Conservation (phyloP, 2,888 invertebrate species). For the Parthenolecanium corni region DNA sequence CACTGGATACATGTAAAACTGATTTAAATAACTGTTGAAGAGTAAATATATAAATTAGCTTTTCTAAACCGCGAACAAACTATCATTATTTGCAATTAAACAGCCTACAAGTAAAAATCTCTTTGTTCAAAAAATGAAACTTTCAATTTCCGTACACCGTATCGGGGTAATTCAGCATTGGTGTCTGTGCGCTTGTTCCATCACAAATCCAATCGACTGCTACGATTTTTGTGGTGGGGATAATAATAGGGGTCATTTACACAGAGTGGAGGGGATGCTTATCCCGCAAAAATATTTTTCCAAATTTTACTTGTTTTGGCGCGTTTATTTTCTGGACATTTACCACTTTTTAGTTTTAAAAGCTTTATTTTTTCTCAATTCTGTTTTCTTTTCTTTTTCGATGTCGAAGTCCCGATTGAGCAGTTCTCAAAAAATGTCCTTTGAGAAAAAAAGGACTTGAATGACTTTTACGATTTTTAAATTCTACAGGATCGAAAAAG, state of each 20-base stretch:
- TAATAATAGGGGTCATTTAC: slow-evolving; percentile 26
- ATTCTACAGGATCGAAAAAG: too few relatives aligned
- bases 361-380: too few relatives aligned
- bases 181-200: slow-evolving; percentile 26
- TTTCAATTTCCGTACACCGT: slow-evolving; percentile 22
- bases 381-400: too few relatives aligned
- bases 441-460: too few relatives aligned
- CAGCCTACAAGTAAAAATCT: neutral
- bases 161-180: slow-evolving; percentile 19
- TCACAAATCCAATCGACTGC: slow-evolving; percentile 20
- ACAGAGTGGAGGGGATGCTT: neutral
- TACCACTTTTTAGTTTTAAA: too few relatives aligned
- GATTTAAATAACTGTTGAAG: neutral
- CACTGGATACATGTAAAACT: neutral
- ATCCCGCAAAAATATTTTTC: neutral
- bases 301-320: neutral
- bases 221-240: slow-evolving; percentile 24
- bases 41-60: neutral
- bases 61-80: neutral
- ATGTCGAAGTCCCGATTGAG: too few relatives aligned
- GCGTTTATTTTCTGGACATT: too few relatives aligned
- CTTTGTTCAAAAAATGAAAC: slow-evolving; percentile 26
- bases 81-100: neutral
- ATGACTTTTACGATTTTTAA: too few relatives aligned
- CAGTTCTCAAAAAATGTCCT: too few relatives aligned